Evolutionary conservation across 1,140 invertebrate genomes (phyloP).

Genomic region (Diachasma alloeum): DNA sequence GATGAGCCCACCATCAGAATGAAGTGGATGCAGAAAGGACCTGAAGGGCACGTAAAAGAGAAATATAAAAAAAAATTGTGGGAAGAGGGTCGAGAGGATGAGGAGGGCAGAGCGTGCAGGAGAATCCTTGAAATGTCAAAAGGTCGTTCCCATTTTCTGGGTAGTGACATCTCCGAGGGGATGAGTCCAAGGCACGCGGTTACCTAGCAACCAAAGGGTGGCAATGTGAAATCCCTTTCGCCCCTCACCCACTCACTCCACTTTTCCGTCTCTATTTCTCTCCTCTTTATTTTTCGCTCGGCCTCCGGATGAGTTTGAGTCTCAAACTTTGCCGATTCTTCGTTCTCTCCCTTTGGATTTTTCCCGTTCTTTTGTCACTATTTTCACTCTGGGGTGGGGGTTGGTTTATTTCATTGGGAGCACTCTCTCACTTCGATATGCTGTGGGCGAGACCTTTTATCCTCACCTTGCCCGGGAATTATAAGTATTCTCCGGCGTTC

Average conservation of each 20-base stretch:
- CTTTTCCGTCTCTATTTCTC: conserved; percentile 7
- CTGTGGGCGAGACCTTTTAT: background rate
- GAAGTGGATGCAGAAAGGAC: background rate
- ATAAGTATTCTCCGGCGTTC: background rate
- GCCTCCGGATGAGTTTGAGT: background rate
- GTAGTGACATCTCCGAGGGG: conserved; percentile 3
- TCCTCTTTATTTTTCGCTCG: background rate
- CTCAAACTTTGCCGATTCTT: background rate
- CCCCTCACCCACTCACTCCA: background rate
- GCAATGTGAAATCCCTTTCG: background rate
- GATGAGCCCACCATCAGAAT: background rate
- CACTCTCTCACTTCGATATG: background rate
- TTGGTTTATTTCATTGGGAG: conserved; percentile 1
- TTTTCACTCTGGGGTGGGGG: background rate
- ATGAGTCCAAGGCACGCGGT: conserved; percentile 29
- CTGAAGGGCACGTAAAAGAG: background rate
- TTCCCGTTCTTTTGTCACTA: background rate
- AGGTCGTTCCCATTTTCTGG: conserved; percentile 40
- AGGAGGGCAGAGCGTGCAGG: background rate
- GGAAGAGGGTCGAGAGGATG: background rate
- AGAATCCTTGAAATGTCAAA: conserved; percentile 43
- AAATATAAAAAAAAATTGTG: background rate
- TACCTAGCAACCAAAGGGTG: conserved; percentile 32
- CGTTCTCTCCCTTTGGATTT: background rate
- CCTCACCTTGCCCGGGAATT: background rate